phyloP scores from a whole-genome alignment of 2,113 vertebrate species.

The Regulus satrapa region DNA sequence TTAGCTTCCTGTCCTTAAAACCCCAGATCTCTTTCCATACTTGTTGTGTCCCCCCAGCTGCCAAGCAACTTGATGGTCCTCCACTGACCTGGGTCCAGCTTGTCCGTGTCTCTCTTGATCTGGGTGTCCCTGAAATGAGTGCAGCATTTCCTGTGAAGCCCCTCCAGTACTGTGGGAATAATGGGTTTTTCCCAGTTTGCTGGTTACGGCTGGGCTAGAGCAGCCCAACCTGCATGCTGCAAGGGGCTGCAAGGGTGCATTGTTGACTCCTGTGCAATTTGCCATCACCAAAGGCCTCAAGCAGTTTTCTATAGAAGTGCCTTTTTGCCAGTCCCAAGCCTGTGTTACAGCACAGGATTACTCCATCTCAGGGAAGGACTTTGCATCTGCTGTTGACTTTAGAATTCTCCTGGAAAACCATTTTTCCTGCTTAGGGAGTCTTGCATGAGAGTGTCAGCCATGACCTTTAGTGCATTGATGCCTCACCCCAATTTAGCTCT shows the following conservation, averaged over 20 bases:
- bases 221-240: background rate
- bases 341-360: background rate
- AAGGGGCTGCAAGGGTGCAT: background rate
- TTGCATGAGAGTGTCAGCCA: accelerated
- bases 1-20: background rate
- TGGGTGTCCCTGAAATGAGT: background rate
- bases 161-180: background rate
- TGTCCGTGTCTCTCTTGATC: background rate
- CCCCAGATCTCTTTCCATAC: background rate
- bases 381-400: background rate
- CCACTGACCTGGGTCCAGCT: background rate
- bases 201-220: background rate
- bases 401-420: background rate
- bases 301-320: background rate
- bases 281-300: background rate
- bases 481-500: background rate
- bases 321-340: background rate
- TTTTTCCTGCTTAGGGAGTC: background rate
- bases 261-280: background rate
- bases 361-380: background rate
- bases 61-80: background rate
- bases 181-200: accelerated
- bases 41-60: background rate
- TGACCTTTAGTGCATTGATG: background rate
- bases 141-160: background rate